These are phyloP conservation scores for Holcopasites calliopsidis DNA, from an alignment of 1,140 invertebrate genomes.

Conservation along the genomic window DNA sequence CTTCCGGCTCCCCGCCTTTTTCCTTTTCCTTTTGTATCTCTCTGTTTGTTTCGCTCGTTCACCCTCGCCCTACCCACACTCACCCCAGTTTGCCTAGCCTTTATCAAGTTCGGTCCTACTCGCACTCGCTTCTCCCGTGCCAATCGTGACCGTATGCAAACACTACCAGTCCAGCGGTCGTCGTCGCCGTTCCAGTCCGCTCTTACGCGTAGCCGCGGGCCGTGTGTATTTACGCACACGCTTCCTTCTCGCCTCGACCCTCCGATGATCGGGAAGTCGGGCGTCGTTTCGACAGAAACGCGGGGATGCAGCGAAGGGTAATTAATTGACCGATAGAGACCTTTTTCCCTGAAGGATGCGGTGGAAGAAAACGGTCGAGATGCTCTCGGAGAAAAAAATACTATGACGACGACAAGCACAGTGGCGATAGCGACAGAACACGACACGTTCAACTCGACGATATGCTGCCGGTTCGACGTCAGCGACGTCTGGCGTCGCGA, in stretches of 20 bases:
- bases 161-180: background rate
- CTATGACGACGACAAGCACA: slow-evolving; percentile 11
- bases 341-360: background rate
- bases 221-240: background rate
- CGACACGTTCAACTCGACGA: slow-evolving; percentile 59
- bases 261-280: slow-evolving; percentile 2
- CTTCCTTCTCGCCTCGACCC: background rate
- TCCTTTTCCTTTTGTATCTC: background rate
- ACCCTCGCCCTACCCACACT: background rate
- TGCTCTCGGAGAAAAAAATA: background rate
- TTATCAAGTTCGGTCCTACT: background rate
- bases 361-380: background rate
- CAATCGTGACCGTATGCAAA: background rate
- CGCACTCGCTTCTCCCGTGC: no score
- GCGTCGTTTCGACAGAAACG: background rate
- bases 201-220: background rate
- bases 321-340: background rate
- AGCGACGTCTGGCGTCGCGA: slow-evolving; percentile 67
- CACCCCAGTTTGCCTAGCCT: background rate
- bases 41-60: background rate
- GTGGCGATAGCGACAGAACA: slow-evolving; percentile 46
- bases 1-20: background rate
- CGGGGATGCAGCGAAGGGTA: no score
- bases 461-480: slow-evolving; percentile 62
- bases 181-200: no score